These are phyloP conservation scores for Oncorhynchus gorbuscha DNA, from an alignment of 2,113 vertebrate genomes.

Conservation along the genomic window DNA sequence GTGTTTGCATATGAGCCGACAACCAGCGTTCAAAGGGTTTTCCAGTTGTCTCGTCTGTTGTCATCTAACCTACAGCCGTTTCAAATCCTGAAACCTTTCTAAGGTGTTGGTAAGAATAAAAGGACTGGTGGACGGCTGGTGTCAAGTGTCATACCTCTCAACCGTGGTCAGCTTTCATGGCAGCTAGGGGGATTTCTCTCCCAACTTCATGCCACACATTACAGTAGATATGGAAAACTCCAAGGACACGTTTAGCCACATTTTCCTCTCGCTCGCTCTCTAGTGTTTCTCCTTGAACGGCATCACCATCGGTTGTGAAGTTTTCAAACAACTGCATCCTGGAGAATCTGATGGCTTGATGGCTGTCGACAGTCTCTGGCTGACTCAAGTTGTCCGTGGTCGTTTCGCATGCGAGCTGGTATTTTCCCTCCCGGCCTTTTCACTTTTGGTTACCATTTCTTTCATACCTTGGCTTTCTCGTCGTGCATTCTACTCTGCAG, in stretches of 20 bases:
- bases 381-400: conserved; percentile 45
- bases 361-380: conserved; percentile 38
- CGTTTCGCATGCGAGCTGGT: conserved; percentile 44
- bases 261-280: not conserved
- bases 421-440: conserved; percentile 46
- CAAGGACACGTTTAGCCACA: not conserved
- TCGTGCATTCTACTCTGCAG: conserved; percentile 32
- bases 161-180: not conserved
- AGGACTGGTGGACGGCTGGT: conserved; percentile 11
- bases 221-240: conserved; percentile 20
- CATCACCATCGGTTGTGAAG: conserved; percentile 22
- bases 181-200: not conserved
- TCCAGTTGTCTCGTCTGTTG: too few relatives aligned
- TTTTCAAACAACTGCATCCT: conserved; percentile 55
- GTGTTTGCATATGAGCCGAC: too few relatives aligned
- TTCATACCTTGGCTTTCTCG: conserved; percentile 62
- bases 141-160: conserved; percentile 6
- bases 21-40: too few relatives aligned
- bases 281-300: not conserved
- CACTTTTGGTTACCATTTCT: conserved; percentile 68
- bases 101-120: conserved; percentile 12
- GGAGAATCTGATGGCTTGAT: conserved; percentile 19
- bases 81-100: conserved; percentile 23
- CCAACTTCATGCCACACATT: not conserved
- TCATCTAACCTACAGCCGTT: conserved; percentile 24